Conservation (phyloP, 1,140 invertebrate genomes). For the Anoplolepis gracilipes region DNA sequence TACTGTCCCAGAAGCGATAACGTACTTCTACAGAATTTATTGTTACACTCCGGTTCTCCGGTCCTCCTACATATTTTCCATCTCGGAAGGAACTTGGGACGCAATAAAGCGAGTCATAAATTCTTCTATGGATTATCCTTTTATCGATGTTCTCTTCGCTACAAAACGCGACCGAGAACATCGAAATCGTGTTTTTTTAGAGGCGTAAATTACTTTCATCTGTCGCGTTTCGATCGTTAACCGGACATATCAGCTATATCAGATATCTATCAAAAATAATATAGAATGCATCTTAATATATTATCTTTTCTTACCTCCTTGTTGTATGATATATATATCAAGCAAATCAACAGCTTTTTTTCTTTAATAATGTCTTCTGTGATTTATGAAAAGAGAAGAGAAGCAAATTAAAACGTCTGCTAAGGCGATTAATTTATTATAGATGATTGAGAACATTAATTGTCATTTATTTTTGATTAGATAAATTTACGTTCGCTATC, state of each 20-base stretch:
- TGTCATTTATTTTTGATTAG: too few relatives aligned
- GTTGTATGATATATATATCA: background rate
- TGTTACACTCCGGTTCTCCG: constrained; percentile 47
- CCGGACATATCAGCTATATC: background rate
- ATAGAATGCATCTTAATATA: background rate
- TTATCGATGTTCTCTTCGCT: constrained; percentile 48
- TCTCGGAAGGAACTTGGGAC: constrained; percentile 44
- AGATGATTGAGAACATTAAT: too few relatives aligned
- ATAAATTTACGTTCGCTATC: too few relatives aligned
- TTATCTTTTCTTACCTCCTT: background rate
- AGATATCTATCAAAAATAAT: background rate
- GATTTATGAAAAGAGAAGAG: too few relatives aligned
- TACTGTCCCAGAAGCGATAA: constrained; percentile 60
- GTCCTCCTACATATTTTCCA: constrained; percentile 47
- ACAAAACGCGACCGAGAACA: constrained; percentile 43
- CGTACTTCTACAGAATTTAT: constrained; percentile 64
- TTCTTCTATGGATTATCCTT: constrained; percentile 55
- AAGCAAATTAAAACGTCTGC: too few relatives aligned
- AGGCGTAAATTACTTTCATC: constrained; percentile 40
- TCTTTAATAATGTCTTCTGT: background rate
- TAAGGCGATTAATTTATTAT: too few relatives aligned
- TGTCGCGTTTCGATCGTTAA: constrained; percentile 9
- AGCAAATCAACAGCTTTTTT: background rate
- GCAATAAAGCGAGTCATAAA: constrained; percentile 72
- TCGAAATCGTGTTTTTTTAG: background rate